Evolutionary conservation across 2,888 invertebrate genomes (phyloP).

Genomic region (Eulithis testata): DNA sequence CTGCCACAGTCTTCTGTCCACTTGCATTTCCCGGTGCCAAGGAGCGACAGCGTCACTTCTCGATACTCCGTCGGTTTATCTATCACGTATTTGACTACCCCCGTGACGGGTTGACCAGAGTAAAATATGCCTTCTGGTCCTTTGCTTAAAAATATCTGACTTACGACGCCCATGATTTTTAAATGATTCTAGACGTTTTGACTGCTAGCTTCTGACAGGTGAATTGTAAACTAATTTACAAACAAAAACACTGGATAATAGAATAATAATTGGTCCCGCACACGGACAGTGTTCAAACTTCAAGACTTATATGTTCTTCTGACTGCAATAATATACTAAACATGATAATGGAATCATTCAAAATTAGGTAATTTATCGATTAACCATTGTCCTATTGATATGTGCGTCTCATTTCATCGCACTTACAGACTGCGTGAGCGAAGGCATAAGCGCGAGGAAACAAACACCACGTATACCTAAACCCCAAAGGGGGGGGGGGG

Average conservation of each 20-base stretch:
- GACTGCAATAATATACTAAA: too few species aligned
- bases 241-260: neutral
- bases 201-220: too few species aligned
- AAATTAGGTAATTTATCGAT: too few species aligned
- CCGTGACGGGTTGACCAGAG: conserved; percentile 28
- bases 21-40: conserved; percentile 32
- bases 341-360: too few species aligned
- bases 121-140: conserved; percentile 25
- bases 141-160: conserved; percentile 32
- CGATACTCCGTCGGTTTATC: conserved; percentile 35
- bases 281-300: neutral
- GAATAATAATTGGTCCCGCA: neutral
- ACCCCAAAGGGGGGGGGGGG: too few species aligned
- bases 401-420: neutral
- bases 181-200: too few species aligned
- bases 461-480: too few species aligned
- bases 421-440: neutral
- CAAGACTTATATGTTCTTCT: too few species aligned
- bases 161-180: conserved; percentile 35
- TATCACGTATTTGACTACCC: conserved; percentile 31
- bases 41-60: conserved; percentile 28
- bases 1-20: conserved; percentile 20
- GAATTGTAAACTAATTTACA: too few species aligned
- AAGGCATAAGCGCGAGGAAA: too few species aligned
- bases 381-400: neutral